Conservation (phyloP, 2,113 vertebrate species). For the Hemibagrus wyckioides region DNA sequence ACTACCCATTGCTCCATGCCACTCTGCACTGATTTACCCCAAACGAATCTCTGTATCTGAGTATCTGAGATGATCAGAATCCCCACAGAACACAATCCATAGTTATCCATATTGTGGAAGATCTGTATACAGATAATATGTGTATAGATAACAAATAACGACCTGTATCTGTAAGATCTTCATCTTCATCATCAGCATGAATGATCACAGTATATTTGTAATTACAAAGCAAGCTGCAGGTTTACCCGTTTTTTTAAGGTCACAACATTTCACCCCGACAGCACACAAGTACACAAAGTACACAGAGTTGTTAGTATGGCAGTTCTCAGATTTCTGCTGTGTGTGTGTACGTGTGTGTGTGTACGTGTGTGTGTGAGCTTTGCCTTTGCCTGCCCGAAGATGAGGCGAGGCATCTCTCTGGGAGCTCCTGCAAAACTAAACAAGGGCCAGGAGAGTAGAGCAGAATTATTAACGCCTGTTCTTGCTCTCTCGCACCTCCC, state of each 20-base stretch:
- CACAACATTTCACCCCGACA: not conserved
- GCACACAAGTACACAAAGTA: conserved; percentile 3
- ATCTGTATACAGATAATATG: not conserved
- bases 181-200: not conserved
- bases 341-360: conserved; percentile 22
- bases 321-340: conserved; percentile 1
- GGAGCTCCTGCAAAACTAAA: conserved; percentile 48
- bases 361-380: conserved; percentile 17
- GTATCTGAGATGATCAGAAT: not conserved
- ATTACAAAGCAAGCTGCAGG: not conserved
- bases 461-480: conserved; percentile 50
- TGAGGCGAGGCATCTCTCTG: conserved; percentile 36
- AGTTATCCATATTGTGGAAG: not conserved
- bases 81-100: not conserved
- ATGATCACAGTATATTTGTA: not conserved
- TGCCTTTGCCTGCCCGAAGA: conserved; percentile 35
- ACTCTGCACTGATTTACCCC: not conserved
- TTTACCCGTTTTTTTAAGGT: not conserved
- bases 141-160: not conserved
- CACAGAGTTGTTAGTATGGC: conserved; percentile 37
- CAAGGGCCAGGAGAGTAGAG: conserved; percentile 46
- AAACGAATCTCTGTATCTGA: not conserved
- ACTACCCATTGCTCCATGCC: not conserved
- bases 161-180: not conserved
- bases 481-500: conserved; percentile 8